Evolutionary conservation across 2,888 invertebrate species (phyloP).

Genomic region (Anodontia alba): DNA sequence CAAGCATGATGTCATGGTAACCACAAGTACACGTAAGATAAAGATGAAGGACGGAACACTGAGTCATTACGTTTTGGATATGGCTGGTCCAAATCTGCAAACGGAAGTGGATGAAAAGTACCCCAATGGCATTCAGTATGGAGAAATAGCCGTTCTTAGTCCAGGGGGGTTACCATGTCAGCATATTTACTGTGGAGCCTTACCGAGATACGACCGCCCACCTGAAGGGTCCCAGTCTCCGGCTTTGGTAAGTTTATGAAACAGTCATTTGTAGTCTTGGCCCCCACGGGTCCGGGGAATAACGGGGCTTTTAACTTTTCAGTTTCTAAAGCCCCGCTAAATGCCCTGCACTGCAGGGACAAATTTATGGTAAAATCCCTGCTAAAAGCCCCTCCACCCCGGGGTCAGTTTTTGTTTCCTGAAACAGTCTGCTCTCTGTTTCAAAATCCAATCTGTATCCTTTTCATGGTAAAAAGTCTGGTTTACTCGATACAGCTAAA

Average conservation of each 20-base stretch:
- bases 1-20: conserved; percentile 76
- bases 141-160: conserved; percentile 66
- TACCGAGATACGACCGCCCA: conserved; percentile 52
- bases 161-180: conserved; percentile 57
- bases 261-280: too few relatives aligned
- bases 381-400: too few relatives aligned
- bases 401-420: too few relatives aligned
- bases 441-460: too few relatives aligned
- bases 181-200: conserved; percentile 50
- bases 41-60: conserved; percentile 70
- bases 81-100: conserved; percentile 71
- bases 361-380: too few relatives aligned
- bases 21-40: conserved; percentile 64
- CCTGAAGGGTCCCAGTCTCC: conserved; percentile 13
- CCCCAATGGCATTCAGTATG: conserved; percentile 65
- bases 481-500: too few relatives aligned
- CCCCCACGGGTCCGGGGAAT: too few relatives aligned
- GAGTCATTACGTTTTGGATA: conserved; percentile 64
- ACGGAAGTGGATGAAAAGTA: conserved; percentile 63
- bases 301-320: too few relatives aligned
- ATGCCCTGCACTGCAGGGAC: too few relatives aligned
- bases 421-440: too few relatives aligned
- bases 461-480: too few relatives aligned
- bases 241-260: conserved; percentile 23
- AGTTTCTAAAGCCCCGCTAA: too few relatives aligned